These are phyloP conservation scores for Metaphire vulgaris DNA, from an alignment of 1,140 invertebrate genomes.

Conservation along the genomic window DNA sequence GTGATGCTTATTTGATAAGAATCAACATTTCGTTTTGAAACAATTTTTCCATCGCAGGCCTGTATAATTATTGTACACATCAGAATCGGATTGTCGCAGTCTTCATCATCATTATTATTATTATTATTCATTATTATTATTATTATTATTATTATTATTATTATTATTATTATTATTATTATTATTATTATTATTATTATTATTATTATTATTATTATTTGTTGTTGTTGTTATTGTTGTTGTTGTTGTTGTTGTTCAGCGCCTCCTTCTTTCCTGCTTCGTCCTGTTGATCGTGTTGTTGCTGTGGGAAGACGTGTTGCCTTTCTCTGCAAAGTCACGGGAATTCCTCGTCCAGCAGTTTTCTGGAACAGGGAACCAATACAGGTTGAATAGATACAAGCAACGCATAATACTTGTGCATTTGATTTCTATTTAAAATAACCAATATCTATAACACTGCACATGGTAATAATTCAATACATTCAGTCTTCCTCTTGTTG, in stretches of 20 bases:
- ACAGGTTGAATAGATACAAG: slow-evolving; percentile 1
- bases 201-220: background rate
- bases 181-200: background rate
- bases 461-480: background rate
- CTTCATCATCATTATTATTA: background rate
- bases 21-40: too few relatives aligned
- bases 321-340: slow-evolving; percentile 72
- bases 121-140: background rate
- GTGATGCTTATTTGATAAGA: too few relatives aligned
- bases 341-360: slow-evolving; percentile 73
- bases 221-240: background rate
- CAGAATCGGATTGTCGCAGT: background rate
- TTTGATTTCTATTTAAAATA: background rate
- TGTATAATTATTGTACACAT: background rate
- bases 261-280: slow-evolving; percentile 69
- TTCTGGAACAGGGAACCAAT: slow-evolving; percentile 59
- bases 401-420: background rate
- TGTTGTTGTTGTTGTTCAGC: slow-evolving; percentile 54
- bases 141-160: background rate
- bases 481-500: too few relatives aligned
- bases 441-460: background rate
- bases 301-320: slow-evolving; percentile 68
- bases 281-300: slow-evolving; percentile 68
- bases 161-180: background rate
- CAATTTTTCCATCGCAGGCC: too few relatives aligned